Percentiles rank a stretch among this genome's conserved stretches.
Evolutionary conservation across 1,140 invertebrate species (phyloP).

Genomic region (Papilio machaon): DNA sequence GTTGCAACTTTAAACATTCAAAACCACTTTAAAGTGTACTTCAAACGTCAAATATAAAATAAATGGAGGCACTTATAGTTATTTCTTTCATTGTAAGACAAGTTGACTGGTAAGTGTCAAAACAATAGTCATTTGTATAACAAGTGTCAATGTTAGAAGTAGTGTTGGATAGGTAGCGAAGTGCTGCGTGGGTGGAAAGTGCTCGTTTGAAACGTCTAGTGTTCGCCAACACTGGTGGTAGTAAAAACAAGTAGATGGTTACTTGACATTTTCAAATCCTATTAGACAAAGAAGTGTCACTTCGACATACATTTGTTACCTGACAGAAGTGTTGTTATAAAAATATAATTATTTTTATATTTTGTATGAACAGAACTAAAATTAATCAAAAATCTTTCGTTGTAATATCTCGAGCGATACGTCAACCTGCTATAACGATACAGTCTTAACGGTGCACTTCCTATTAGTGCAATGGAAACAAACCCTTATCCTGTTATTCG

Average conservation of each 20-base stretch:
- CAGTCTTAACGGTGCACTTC: conserved; percentile 78
- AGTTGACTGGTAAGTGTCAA: conserved; percentile 21
- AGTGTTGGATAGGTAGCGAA: conserved; percentile 13
- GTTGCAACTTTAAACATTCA: not conserved
- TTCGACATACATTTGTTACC: conserved; percentile 54
- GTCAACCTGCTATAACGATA: conserved; percentile 78
- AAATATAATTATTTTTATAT: not conserved
- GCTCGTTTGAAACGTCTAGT: not conserved
- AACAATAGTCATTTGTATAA: conserved; percentile 6
- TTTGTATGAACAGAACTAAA: conserved; percentile 46
- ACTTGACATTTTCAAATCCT: not conserved
- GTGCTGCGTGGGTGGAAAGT: conserved; percentile 5
- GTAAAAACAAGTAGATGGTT: not conserved
- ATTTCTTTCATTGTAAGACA: conserved; percentile 17
- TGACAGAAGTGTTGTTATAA: not conserved
- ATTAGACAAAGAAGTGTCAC: conserved; percentile 63
- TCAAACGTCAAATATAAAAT: not conserved
- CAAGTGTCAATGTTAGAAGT: not conserved
- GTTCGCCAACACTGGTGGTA: too few relatives aligned
- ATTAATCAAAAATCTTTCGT: conserved; percentile 79
- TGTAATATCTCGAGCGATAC: conserved; percentile 76
- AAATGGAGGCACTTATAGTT: conserved; percentile 8
- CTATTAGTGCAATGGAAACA: conserved; percentile 66
- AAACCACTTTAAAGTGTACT: not conserved
- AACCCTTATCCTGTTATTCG: not conserved